Base-by-base conservation (phyloP, 2,888 invertebrate species). In the Drosophila siamana region DNA sequence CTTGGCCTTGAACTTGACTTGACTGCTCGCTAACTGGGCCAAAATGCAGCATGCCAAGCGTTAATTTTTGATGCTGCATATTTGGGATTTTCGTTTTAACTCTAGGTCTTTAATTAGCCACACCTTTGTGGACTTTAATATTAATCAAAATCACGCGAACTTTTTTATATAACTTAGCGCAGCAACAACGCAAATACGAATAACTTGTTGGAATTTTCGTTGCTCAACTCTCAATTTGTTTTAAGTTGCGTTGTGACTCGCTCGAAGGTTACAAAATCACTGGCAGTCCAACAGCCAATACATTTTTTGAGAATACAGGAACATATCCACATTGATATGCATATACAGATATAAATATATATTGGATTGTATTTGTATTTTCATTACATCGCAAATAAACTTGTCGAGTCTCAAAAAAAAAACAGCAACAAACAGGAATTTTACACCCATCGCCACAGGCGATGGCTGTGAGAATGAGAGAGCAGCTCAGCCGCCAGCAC, bases 181-280 rank as follows among this genome's bases (percentile, higher is more conserved):
- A 33, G 54, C 44, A 26, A 43, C 50, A 57, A 61, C 41, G 24
- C 33, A 59, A 41, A 28, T 38, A 51, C 52, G 51, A 70, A 61
- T 68, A 76, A 73, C 69, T 76, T 63, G 66, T 69, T 81, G 73
- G 64, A 76, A 56, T 57, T 59, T 52, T 47, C 15, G 38, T 38
- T 15, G 38, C 40, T 57, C 47, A 38, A 44, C 41, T 59, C 60
- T 54, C 52, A 59, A 47, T 46, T 26, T 44, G 43, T 48, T 24
- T 51, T 26, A 11, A 33, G 33, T 57, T 56, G 47, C 48, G 54
- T 51, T 75, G 69, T 51, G 69, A 62, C 64, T 65, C 57, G 69
- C 46, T 61, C 66, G 82, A 83, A 83, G 85, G 83, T 83, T 85
- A 85, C 67, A 76, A 76, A 80, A 76, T 76, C 74, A 83, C 83